A percentile compares a stretch with the other conserved stretches of the same genome.
These are phyloP conservation scores for Archaeoteleia sp. DNA, from an alignment of 2,888 invertebrate species.

Conservation along the genomic window DNA sequence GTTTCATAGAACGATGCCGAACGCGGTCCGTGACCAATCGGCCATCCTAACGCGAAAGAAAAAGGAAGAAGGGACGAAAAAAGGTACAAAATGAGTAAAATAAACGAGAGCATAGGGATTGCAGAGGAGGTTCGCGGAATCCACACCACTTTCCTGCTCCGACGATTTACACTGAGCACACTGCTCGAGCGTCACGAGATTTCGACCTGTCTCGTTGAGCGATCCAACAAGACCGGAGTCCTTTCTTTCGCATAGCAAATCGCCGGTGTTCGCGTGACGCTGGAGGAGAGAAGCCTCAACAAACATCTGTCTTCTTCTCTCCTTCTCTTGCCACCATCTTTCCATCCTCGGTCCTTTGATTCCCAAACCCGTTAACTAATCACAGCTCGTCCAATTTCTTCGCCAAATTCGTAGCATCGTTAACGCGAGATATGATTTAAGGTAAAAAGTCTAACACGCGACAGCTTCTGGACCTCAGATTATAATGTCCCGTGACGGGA, in stretches of 20 bases:
- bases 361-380: conserved; percentile 15
- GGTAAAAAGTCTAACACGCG: conserved; percentile 13
- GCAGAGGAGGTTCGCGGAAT: conserved; percentile 48
- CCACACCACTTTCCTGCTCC: conserved; percentile 40
- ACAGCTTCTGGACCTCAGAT: conserved; percentile 12
- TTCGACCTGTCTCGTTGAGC: conserved; percentile 55
- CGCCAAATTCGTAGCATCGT: conserved; percentile 34
- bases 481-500: conserved; percentile 19
- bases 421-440: conserved; percentile 31
- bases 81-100: conserved; percentile 32
- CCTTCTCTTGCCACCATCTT: conserved; percentile 17
- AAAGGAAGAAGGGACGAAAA: conserved; percentile 4
- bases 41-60: conserved; percentile 22
- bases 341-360: conserved; percentile 1
- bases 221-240: conserved; percentile 50
- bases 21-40: conserved; percentile 44
- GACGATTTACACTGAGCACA: conserved; percentile 39
- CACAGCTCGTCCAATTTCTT: conserved; percentile 7
- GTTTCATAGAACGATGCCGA: conserved; percentile 43
- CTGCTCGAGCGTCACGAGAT: conserved; percentile 50
- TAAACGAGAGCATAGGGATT: conserved; percentile 16
- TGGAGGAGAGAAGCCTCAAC: conserved; percentile 13
- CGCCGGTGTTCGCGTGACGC: conserved; percentile 31
- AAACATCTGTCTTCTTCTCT: conserved; percentile 20
- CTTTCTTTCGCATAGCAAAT: conserved; percentile 29